Evolutionary conservation across 2,888 invertebrate genomes (phyloP).

Genomic region (Ophioninae sp.): DNA sequence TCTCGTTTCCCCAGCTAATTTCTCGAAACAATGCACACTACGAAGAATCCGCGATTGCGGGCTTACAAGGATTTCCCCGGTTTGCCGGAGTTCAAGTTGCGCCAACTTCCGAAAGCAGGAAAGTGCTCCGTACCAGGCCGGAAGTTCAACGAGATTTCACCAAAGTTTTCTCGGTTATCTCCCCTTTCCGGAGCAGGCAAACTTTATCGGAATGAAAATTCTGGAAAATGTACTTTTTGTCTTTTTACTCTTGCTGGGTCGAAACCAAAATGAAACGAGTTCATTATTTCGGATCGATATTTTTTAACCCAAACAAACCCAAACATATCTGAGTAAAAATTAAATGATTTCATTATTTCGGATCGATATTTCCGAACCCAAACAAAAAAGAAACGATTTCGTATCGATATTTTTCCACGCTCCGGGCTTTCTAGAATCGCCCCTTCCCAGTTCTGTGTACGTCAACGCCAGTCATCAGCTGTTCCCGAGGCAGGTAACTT

Average conservation of each 20-base stretch:
- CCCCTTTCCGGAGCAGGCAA: neutral
- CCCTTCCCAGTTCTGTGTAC: no score
- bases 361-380: no score
- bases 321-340: no score
- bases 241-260: no score
- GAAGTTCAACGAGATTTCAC: constrained; percentile 1
- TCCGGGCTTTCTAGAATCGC: no score
- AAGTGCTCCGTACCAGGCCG: constrained; percentile 42
- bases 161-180: neutral
- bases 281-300: no score
- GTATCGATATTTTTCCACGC: no score
- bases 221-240: neutral
- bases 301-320: no score
- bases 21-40: constrained; percentile 58
- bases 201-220: constrained; percentile 42
- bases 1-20: constrained; percentile 56
- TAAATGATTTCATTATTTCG: no score
- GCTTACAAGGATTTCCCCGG: constrained; percentile 2
- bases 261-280: no score
- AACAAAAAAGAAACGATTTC: no score
- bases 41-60: constrained; percentile 11
- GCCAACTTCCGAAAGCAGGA: constrained; percentile 49
- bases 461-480: neutral
- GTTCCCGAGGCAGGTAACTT: neutral
- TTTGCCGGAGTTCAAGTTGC: neutral